phyloP scores from a whole-genome alignment of 2,888 invertebrate genomes.

The Monopis laevigella region DNA sequence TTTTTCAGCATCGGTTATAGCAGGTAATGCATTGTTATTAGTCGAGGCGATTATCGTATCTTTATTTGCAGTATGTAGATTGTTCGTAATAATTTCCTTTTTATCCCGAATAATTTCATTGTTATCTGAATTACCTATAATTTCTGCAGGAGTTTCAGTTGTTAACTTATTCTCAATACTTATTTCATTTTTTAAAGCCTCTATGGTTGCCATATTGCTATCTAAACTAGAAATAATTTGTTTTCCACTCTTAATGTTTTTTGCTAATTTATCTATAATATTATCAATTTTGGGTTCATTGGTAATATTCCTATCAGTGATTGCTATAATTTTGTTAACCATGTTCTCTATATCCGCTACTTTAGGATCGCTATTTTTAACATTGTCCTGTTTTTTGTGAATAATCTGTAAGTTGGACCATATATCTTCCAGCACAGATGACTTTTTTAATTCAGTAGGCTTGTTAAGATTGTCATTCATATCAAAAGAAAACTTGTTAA shows the following conservation, averaged over 20 bases:
- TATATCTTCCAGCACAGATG: conserved; percentile 27
- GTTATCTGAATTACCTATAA: no score
- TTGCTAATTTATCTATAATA: conserved; percentile 27
- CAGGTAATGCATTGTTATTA: no score
- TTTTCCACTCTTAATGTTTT: conserved; percentile 16
- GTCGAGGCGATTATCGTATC: no score
- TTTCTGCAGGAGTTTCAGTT: not conserved
- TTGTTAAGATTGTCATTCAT: conserved; percentile 30
- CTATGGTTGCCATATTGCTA: not conserved
- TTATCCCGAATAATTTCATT: no score
- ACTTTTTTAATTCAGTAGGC: conserved; percentile 11
- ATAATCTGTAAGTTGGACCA: conserved; percentile 32
- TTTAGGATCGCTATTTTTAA: conserved; percentile 28
- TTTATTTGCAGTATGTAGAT: no score
- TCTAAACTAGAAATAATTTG: not conserved
- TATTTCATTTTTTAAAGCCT: not conserved
- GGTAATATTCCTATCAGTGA: conserved; percentile 22
- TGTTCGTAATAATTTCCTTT: no score
- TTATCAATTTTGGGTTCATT: conserved; percentile 26
- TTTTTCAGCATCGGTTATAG: not conserved
- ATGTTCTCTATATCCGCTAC: conserved; percentile 30
- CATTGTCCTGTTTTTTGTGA: conserved; percentile 28
- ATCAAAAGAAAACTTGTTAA: no score
- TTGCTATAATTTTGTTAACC: conserved; percentile 29
- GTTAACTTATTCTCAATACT: not conserved